A percentile compares a stretch with the other conserved stretches of the same genome.
phyloP scores from a whole-genome alignment of 2,888 invertebrate genomes.

The Rhagium mordax region DNA sequence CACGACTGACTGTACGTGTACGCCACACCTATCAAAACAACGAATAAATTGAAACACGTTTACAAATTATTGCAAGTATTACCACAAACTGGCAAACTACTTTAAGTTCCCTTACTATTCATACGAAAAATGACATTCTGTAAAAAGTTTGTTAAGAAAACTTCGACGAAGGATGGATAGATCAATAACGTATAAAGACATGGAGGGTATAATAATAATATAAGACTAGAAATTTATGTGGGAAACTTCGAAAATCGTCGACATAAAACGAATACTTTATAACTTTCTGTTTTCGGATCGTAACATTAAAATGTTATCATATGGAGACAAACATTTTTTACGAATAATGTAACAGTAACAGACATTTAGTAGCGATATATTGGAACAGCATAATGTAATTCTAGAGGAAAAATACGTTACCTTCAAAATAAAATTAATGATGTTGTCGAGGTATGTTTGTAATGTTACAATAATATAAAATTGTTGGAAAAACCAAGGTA shows the following conservation, averaged over 20 bases:
- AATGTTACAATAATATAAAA: too few species aligned
- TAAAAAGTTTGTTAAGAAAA: slow-evolving; percentile 7
- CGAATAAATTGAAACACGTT: not conserved
- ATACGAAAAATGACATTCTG: not conserved
- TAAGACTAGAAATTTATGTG: slow-evolving; percentile 26
- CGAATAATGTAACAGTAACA: not conserved
- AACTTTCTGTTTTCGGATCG: slow-evolving; percentile 6
- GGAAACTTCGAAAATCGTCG: slow-evolving; percentile 12
- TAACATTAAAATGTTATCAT: not conserved
- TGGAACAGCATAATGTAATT: too few species aligned
- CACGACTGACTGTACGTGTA: too few species aligned
- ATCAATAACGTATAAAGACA: slow-evolving; percentile 16
- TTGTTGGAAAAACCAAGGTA: too few species aligned
- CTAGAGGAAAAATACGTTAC: too few species aligned
- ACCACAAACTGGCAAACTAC: not conserved
- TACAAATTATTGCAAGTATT: not conserved
- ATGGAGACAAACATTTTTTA: not conserved
- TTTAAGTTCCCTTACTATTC: not conserved
- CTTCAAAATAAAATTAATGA: too few species aligned
- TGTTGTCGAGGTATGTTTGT: too few species aligned
- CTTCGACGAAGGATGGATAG: slow-evolving; percentile 2
- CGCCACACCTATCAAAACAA: not conserved
- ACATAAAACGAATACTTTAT: slow-evolving; percentile 18
- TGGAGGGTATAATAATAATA: slow-evolving; percentile 13
- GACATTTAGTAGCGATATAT: not conserved